Conservation (phyloP, 2,113 vertebrate species). For the Petrocephalus zakoni region DNA sequence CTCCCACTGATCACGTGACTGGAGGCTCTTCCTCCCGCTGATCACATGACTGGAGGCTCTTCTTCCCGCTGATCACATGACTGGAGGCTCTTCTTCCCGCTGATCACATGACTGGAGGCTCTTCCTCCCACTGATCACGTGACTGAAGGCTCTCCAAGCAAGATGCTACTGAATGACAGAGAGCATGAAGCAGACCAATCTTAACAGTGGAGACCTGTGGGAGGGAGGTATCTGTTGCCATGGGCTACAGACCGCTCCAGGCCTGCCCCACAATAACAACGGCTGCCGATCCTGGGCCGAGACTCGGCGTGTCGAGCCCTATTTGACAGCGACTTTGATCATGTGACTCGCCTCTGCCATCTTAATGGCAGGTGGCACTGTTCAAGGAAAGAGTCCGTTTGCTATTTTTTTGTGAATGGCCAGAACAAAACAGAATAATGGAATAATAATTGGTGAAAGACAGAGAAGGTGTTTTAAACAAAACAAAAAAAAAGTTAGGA, state of each 20-base stretch:
- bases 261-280: neutral
- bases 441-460: neutral
- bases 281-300: neutral
- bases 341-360: neutral
- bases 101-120: neutral
- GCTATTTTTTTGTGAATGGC: neutral
- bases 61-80: neutral
- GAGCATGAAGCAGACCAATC: neutral
- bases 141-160: neutral
- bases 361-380: neutral
- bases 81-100: neutral
- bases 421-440: neutral
- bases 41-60: neutral
- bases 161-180: neutral
- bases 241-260: conserved; percentile 10
- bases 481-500: neutral
- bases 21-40: neutral
- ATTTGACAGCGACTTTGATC: conserved; percentile 11
- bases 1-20: neutral
- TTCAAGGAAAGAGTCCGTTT: neutral
- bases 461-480: neutral
- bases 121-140: neutral
- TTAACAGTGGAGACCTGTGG: neutral
- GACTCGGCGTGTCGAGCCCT: neutral
- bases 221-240: conserved; percentile 5